Evolutionary conservation across 2,888 invertebrate species (phyloP).

Genomic region (Stenolophus ochropezus): DNA sequence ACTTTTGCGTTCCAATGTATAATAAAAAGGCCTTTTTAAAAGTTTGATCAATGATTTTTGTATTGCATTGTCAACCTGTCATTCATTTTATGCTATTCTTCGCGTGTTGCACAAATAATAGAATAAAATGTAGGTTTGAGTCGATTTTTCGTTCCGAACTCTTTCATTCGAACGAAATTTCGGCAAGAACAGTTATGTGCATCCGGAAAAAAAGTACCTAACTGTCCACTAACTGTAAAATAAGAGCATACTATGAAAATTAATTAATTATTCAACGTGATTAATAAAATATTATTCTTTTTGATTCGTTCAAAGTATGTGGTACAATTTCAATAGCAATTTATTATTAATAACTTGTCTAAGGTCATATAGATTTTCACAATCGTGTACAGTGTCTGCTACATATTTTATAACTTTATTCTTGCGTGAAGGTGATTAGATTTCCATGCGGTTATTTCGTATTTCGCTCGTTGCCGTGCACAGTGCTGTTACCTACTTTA

Average conservation of each 20-base stretch:
- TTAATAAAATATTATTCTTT: not conserved
- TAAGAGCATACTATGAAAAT: not conserved
- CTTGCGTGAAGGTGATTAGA: constrained; percentile 9
- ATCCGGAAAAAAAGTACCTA: not conserved
- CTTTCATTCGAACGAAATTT: not conserved
- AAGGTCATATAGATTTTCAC: constrained; percentile 39
- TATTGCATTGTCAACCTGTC: constrained; percentile 22
- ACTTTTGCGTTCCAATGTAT: constrained; percentile 32
- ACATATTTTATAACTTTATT: constrained; percentile 10
- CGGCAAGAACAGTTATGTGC: not conserved
- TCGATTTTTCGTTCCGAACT: not conserved
- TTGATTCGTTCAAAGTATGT: not conserved
- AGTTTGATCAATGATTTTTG: constrained; percentile 52
- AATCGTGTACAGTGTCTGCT: constrained; percentile 1
- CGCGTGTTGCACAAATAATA: constrained; percentile 7
- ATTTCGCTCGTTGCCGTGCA: not conserved
- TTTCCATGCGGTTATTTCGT: not conserved
- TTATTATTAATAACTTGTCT: constrained; percentile 2
- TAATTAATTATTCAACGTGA: not conserved
- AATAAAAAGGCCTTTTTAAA: constrained; percentile 42
- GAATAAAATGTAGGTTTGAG: not conserved
- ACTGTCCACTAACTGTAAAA: not conserved
- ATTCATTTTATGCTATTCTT: not conserved
- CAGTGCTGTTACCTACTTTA: constrained; percentile 27
- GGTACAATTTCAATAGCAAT: not conserved